Base-by-base conservation (phyloP, 2,113 vertebrate species). In the Psephotus haematonotus region DNA sequence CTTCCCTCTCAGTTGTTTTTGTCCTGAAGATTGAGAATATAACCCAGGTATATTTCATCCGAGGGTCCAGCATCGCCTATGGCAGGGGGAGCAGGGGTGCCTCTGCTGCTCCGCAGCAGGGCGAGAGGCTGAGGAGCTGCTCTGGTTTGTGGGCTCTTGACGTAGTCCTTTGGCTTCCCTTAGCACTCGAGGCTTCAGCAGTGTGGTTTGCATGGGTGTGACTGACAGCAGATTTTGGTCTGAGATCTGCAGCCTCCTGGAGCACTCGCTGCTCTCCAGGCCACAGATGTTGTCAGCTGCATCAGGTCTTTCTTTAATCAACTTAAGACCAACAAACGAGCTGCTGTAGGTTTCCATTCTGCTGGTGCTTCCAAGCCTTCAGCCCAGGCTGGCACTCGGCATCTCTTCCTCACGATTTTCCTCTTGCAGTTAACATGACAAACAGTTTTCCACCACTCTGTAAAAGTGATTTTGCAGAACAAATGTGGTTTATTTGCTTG, bases 181-280 rank as follows among this genome's bases (percentile, higher is more conserved):
- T 17, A 70, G 46, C 87, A 55, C 70, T 17, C 9, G 11, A 7
- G 81, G 70, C 90, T 67, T 50, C 24, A 5, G 47, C 59, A 4
- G 31, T 91, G 93, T 46, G 95, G 95, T 96, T 97, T 91, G 91
- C 85, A 72, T 11, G 92, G 91, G 88, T 87, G 91, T 82, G 93
- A 93, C 83, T 87, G 96, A 82, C 88, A 84, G 67, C 13, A 84
- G 86, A 52, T 86, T 82, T 50, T 86, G 86, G 92, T 84, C 71
- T 29, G 87, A 70, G 95, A 88, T 83, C n/a, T 76, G 88, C 93
- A 82, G 86, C 79, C 50, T 96, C 39, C n/a, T 55, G 81, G 80
- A 78, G 85, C 64, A 0, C 63, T 83, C 77, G 39, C 71, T 86
- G 69, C 91, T 97, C 85, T 72, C 5, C 1, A 49, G 60, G 79